Evolutionary conservation across 35 echinoderm and acorn worm species (phyloP), one percentile per base, ranked within the genome.

Genomic region (Heliocidaris erythrogramma): DNA sequence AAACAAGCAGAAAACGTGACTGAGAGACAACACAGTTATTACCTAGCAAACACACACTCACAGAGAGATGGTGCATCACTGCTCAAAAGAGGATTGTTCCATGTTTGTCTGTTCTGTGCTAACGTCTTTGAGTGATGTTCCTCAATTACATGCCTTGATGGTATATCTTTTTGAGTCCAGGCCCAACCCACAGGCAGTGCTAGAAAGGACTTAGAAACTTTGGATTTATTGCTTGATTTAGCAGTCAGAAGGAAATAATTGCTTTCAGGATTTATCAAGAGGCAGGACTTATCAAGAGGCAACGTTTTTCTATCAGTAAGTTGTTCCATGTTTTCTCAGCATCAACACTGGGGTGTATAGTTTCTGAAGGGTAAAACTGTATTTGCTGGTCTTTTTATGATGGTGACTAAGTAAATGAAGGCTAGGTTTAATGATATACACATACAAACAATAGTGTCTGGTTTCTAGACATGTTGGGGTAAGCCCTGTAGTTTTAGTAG

Each of bases 1-100:
- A 78, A 78, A 78, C 65, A 78, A 78, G 65, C 65, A 78, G 65
- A 78, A 78, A 78, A 78, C 65, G 65, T 78, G 65, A 78, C 65
- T 78, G 65, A 27, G 4, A 27, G 65, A 78, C 65, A 78, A 17
- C 65, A 78, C 61, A 4, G 61, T 71, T 71, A 71, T 71, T 71
- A 71, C 65, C n/a, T 78, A n/a, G 65, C 65, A 78, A 78, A 78
- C 65, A 78, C 65, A 78, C 65, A 78, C 18, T n/a, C 27, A n/a
- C 65, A 78, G 18, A 78, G 18, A 18, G 7, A 78, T 27, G 14
- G 27, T 27, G 27, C 18, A 78, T n/a, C 65, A 78, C 7, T 11
- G 65, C 65, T 78, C 65, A 78, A 78, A 42, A 78, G 27, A n/a
- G 65, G 65, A 78, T 78, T 78, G 65, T 78, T 78, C 65, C 65